Evolutionary conservation across 2,797 vertebrate species (phyloP), one percentile per base, ranked within the genome.

Genomic region (Hirundo rustica): DNA sequence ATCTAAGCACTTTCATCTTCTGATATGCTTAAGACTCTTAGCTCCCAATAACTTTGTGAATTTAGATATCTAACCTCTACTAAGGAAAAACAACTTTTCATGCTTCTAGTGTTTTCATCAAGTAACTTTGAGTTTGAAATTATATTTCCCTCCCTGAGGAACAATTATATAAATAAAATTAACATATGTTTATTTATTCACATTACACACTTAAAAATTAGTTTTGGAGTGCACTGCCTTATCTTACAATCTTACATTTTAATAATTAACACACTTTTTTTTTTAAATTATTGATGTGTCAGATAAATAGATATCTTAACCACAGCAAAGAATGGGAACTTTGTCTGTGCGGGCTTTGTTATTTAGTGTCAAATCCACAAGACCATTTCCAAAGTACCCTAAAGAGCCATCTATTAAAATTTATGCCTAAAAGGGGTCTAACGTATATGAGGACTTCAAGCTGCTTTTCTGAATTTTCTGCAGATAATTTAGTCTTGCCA

Each of bases 401-500:
- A 57, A 14, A 81, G n/a, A 26, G 44, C 47, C 34, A 54, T n/a
- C 88, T 45, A 53, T 32, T 23, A 79, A 78, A 82, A 94, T 40
- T 89, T 82, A 94, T 27, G 62, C 51, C 13, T 70, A 86, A 72
- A 75, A 36, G 36, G 4, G 47, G 3, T n/a, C 48, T 29, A 92
- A 66, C 30, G 18, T 48, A 54, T 48, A 75, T 58, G 85, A 88
- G 15, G 47, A 47, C 68, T 92, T 80, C 45, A 94, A 92, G 60
- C 10, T 93, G 18, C 21, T 92, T 91, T 82, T 73, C 30, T 47
- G 11, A 89, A 76, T 88, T 95, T 95, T 87, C 40, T 88, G 57
- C 50, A 91, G 58, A 53, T 30, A 51, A 78, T 92, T 71, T 61
- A 42, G 22, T 36, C 9, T 58, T 77, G 19, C 36, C 70, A 17